Evolutionary conservation across 2,113 vertebrate genomes (phyloP).

Genomic region (Gadus macrocephalus): DNA sequence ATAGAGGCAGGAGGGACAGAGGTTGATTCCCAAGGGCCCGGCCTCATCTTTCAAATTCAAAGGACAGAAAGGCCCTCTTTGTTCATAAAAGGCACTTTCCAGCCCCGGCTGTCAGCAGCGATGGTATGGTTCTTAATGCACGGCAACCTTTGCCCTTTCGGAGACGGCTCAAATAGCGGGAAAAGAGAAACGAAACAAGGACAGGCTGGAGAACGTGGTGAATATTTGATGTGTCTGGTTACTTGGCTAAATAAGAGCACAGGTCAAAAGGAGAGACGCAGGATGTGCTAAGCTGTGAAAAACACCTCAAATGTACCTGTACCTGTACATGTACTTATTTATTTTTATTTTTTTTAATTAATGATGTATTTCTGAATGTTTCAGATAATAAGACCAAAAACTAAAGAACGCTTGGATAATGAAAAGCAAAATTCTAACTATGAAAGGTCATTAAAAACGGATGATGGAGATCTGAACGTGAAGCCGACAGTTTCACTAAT

Average conservation of each 20-base stretch:
- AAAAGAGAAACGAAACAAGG: slow-evolving; percentile 36
- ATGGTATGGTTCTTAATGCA: slow-evolving; percentile 41
- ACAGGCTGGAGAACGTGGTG: slow-evolving; percentile 34
- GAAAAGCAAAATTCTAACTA: too few species aligned
- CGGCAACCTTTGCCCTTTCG: slow-evolving; percentile 50
- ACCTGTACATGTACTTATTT: too few species aligned
- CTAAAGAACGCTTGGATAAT: too few species aligned
- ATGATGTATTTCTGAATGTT: too few species aligned
- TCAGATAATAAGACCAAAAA: too few species aligned
- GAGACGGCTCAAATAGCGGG: slow-evolving; percentile 36
- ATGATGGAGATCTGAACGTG: too few species aligned
- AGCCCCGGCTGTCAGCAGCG: slow-evolving; percentile 22
- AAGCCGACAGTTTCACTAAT: too few species aligned
- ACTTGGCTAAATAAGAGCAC: not conserved
- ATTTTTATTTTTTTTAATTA: too few species aligned
- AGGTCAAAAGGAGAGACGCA: not conserved
- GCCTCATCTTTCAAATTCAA: slow-evolving; percentile 39
- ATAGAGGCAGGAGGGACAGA: slow-evolving; percentile 32
- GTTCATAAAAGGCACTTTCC: slow-evolving; percentile 11
- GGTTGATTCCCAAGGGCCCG: slow-evolving; percentile 34
- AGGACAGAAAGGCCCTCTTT: slow-evolving; percentile 25
- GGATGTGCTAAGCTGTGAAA: too few species aligned
- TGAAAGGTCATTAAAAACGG: too few species aligned
- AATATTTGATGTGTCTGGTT: slow-evolving; percentile 33
- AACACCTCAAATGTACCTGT: too few species aligned